Evolutionary conservation across 2,888 invertebrate species (phyloP), one percentile per base, ranked within the genome.

Genomic region (Dolichopus griseipennis): DNA sequence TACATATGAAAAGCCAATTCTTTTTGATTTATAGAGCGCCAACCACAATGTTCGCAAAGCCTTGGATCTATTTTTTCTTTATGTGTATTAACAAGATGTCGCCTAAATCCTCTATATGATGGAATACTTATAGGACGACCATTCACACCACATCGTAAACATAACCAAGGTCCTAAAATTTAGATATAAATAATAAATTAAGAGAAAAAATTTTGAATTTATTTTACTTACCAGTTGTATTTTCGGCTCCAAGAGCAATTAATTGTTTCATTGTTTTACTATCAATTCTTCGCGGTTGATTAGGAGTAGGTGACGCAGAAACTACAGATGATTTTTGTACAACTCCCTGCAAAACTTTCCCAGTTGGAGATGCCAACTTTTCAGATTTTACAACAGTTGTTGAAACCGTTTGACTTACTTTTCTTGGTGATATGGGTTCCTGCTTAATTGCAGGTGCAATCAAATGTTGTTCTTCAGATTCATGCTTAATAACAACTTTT

Each of bases 41-140:
- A 87, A 0, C 93, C 94, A 81, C 94, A 94, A 74, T 91, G 89
- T 77, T 93, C 93, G 80, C 94, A 94, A 52, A 92, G 87, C 62
- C 87, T 86, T 2, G 87, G 82, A 76, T 92, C 89, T 70, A 92
- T 90, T 72, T 88, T 87, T 75, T 92, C 90, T 75, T 89, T 87
- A 74, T 93, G 93, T 0, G 90, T 86, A 72, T 91, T 90, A 12
- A 90, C 88, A 79, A 93, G 86, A 82, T 94, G 94, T 71, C 90
- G 87, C 64, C 93, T 85, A 79, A 90, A 93, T 73, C 88, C 86
- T 73, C 88, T 89, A 76, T 93, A 93, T 27, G 90, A 86, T 33
- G 88, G 87, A 77, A 93, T 92, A 75, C 89, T 87, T 65, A 89
- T 80, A 65, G 86, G 88, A 72, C 86, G 86, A 43, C 86, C 87